Evolutionary conservation across 2,113 vertebrate species (phyloP).

Genomic region (Hoplias malabaricus): DNA sequence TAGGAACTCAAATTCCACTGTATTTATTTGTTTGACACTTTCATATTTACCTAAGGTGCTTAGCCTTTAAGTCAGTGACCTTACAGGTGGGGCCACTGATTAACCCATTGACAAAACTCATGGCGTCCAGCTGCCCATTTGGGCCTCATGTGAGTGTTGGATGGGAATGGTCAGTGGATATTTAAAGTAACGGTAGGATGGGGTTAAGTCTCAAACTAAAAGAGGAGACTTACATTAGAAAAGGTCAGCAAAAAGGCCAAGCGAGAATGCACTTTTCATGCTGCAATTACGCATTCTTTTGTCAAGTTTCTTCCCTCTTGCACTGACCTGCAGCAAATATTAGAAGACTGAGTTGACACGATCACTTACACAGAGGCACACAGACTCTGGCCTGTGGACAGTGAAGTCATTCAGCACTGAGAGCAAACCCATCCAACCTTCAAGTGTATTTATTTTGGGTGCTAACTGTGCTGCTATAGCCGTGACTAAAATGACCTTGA

Average conservation of each 20-base stretch:
- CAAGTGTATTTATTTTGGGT: conserved; percentile 5
- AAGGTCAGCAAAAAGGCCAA: not conserved
- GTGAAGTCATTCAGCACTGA: conserved; percentile 13
- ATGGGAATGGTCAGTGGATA: no score
- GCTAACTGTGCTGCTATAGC: not conserved
- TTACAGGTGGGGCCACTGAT: no score
- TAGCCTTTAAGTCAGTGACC: no score
- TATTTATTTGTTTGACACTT: no score
- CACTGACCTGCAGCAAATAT: not conserved
- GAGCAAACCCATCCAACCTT: conserved; percentile 10
- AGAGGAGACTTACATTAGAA: no score
- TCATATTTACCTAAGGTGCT: no score
- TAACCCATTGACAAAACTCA: no score
- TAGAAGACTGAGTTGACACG: conserved; percentile 16
- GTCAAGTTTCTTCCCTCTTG: not conserved
- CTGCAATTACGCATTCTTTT: not conserved
- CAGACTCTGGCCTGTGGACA: not conserved
- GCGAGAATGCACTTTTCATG: not conserved
- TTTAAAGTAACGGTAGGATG: no score
- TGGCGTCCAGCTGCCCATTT: no score
- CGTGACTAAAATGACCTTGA: not conserved
- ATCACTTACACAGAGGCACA: conserved; percentile 37
- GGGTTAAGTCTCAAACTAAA: no score
- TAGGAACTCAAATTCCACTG: no score
- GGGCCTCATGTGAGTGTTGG: no score